Base-by-base conservation (phyloP, 64 coral and sea anemone genomes). In the Porites australiensis region DNA sequence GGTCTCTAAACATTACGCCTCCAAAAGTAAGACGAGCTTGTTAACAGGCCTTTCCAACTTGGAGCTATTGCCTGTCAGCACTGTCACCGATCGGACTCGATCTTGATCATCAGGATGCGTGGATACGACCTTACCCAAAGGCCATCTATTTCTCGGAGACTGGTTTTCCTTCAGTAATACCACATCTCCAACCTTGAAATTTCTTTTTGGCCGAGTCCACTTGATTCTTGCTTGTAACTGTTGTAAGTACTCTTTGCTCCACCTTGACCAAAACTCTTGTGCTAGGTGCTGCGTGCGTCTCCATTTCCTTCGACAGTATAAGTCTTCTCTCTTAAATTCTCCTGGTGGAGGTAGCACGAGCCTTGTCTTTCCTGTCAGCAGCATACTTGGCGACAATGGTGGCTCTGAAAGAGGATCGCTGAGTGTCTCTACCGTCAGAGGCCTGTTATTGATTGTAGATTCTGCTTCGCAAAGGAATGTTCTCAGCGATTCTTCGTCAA, bases 351-450 rank as follows among this genome's bases (percentile, higher is more conserved):
- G 89, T 47, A 80, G 57, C 27, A 83, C 79, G 23, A 84, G 79
- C 53, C 13, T 73, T 37, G 89, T 83, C 54, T 91, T 83, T 63
- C 77, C 79, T 12, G 79, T 91, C 1, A 91, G 79, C 15, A 91
- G 51, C 78, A 84, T 91, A 63, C 66, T 84, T 74, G 89, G 86
- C 20, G 85, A 94, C 50, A 94, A 65, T 51, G 62, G 83, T 82
- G 57, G 55, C 37, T 51, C 74, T 52, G 65, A 88, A 58, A 52
- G 2, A 9, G 68, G 66, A 58, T 89, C 75, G n/a, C 59, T 87
- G 50, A 81, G 80, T 2, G 85, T 95, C 65, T 90, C 93, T 4
- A 89, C 89, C 13, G 90, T 96, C 19, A 96, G 13, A 49, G 94
- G 94, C 61, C 86, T 84, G 45, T 53, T 53, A 50, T 96, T 92